Evolutionary conservation across 23 tunicate genomes (phyloP), one percentile per base, ranked within the genome.

Genomic region (Trididemnum nubilum): DNA sequence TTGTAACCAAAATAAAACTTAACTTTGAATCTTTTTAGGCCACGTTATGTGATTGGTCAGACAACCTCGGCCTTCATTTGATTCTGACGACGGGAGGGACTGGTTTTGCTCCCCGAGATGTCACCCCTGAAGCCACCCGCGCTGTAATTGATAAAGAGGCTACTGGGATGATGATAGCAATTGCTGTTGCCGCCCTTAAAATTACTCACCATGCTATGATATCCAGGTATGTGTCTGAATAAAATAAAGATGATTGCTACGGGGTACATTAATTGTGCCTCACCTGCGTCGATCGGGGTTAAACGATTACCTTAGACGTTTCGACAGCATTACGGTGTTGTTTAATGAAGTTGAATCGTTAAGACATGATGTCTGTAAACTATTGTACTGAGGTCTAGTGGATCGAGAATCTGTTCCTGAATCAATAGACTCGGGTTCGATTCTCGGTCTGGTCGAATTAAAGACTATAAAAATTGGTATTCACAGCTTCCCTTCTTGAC

Each of bases 11-110:
- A n/a, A n/a, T n/a, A n/a, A n/a, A n/a, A n/a, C n/a, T n/a, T n/a
- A n/a, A n/a, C n/a, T n/a, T n/a, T n/a, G n/a, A 7, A 44, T 7
- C 24, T 73, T 38, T 73, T 1, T 61, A 94, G 95, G 52, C 60
- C 1, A 89, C 92, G 34, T 51, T 95, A 74, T 44, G 74, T 33
- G 86, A 79, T 18, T 95, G 99, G 99, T 50, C 83, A 23, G 99
- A 95, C 78, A 71, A 85, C 24, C 76, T 87, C 7, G 69, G 83
- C 15, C 64, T 90, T 18, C 83, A 86, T 70, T 73, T 95, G 35
- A 90, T 95, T 36, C 65, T 95, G 38, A 95, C 99, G 26, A 85
- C 97, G 40, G 99, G 99, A 3, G 99, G 99, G 31, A 95, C 96
- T 0, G 99, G 99, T 5, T 90, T 95, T 52, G 81, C 96, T 21